Percentiles rank a stretch among this genome's conserved stretches.
Evolutionary conservation across 1,140 invertebrate species (phyloP).

Genomic region (Centruroides vittatus): DNA sequence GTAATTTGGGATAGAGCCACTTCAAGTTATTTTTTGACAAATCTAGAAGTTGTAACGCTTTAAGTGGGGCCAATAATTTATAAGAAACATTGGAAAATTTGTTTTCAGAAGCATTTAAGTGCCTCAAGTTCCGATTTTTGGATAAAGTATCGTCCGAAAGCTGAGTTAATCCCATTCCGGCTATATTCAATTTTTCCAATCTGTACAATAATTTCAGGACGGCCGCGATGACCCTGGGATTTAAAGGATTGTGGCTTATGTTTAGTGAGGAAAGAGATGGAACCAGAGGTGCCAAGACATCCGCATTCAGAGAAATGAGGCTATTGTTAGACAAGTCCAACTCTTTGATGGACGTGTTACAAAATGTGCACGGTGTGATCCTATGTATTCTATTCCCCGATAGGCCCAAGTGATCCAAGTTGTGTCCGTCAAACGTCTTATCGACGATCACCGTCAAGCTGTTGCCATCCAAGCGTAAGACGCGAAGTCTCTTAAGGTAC

Average conservation of each 20-base stretch:
- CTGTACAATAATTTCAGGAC: constrained; percentile 40
- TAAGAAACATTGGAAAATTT: constrained; percentile 37
- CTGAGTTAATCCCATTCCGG: constrained; percentile 22
- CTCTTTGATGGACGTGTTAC: constrained; percentile 45
- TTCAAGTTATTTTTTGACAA: constrained; percentile 44
- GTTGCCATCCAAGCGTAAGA: constrained; percentile 56
- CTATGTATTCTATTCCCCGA: constrained; percentile 55
- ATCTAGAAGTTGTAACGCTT: constrained; percentile 41
- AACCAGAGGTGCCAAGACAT: constrained; percentile 41
- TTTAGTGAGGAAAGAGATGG: constrained; percentile 44
- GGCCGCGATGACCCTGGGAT: constrained; percentile 29
- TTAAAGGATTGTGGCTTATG: constrained; percentile 47
- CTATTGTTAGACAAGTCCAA: constrained; percentile 59
- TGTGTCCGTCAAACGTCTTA: constrained; percentile 46
- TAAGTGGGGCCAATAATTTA: constrained; percentile 38
- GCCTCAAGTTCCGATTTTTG: constrained; percentile 14
- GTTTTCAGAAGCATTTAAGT: constrained; percentile 27
- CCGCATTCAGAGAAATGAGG: constrained; percentile 44
- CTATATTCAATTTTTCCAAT: constrained; percentile 39
- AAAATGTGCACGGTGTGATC: constrained; percentile 49
- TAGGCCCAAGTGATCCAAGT: constrained; percentile 37
- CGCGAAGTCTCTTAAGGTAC: constrained; percentile 38
- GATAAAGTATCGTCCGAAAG: constrained; percentile 17
- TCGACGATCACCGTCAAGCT: constrained; percentile 50
- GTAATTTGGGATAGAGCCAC: constrained; percentile 39